phyloP scores from a whole-genome alignment of 2,888 invertebrate species.

The Silvanus unidentatus region DNA sequence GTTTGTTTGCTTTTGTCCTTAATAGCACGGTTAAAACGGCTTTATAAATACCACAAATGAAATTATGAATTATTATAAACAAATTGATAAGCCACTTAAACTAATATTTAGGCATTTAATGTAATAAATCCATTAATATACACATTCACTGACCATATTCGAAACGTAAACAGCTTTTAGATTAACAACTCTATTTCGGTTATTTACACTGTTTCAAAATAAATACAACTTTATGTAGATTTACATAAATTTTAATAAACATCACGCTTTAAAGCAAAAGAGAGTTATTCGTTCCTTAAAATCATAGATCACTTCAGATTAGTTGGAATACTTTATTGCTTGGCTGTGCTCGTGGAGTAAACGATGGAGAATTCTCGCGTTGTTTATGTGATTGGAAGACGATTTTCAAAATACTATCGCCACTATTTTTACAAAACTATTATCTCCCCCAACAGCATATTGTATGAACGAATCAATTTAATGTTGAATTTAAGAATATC shows the following conservation, averaged over 20 bases:
- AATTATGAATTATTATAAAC: slow-evolving; percentile 23
- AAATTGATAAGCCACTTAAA: slow-evolving; percentile 25
- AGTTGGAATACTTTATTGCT: no score
- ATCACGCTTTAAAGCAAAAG: slow-evolving; percentile 7
- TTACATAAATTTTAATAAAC: slow-evolving; percentile 9
- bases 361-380: no score
- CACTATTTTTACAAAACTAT: no score
- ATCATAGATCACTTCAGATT: no score
- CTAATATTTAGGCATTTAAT: slow-evolving; percentile 26
- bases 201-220: slow-evolving; percentile 11
- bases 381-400: no score
- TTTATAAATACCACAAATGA: background rate
- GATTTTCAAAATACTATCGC: no score
- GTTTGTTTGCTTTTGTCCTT: no score
- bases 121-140: slow-evolving; percentile 20
- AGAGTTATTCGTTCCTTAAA: slow-evolving; percentile 1
- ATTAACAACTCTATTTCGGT: slow-evolving; percentile 28
- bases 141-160: slow-evolving; percentile 9
- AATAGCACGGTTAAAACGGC: background rate
- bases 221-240: slow-evolving; percentile 10
- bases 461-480: no score
- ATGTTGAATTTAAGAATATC: no score
- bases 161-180: slow-evolving; percentile 22
- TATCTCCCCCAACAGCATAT: no score
- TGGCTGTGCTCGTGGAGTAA: no score